Evolutionary conservation across 2,888 invertebrate genomes (phyloP), one percentile per base, ranked within the genome.

Genomic region (Serrognathus titanus): DNA sequence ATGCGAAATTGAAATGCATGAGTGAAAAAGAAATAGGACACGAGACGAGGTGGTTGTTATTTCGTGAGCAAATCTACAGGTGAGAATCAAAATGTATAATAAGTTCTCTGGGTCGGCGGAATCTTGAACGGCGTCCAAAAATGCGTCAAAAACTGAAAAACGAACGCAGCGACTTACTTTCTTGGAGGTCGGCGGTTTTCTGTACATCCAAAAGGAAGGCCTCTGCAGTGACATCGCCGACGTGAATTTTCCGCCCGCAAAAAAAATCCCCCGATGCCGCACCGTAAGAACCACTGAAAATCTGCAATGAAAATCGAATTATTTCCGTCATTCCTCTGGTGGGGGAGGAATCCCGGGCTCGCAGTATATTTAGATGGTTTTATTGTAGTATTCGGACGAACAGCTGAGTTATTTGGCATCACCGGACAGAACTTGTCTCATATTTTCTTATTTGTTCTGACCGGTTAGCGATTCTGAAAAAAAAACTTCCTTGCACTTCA

Each of bases 121-220:
- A n/a, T 20, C 20, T n/a, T 45, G n/a, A 45, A 45, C 20, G 10
- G 16, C 49, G 35, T 49, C 11, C 31, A 20, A 20, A 16, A 39
- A 13, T 11, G 31, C 40, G 11, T 41, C n/a, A 24, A 31, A 24
- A 41, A 40, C 12, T 31, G 16, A 37, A 31, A 38, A 38, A 40
- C 31, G 12, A 24, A 31, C 40, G 20, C 16, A 13, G 12, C 35
- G 75, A 72, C 78, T 81, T 65, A 82, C 81, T 68, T 75, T 80
- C 70, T 74, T 75, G 59, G 68, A 64, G 41, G 70, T 57, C 48
- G 72, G 66, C 67, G 24, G 24, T 31, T 31, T 31, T 31, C 79
- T 77, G 46, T 77, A 82, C 57, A 82, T 81, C 85, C 85, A 86
- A 75, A 86, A 86, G 47, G 85, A 79, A 48, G 85, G 85, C 64